Evolutionary conservation across 2,797 vertebrate species (phyloP).

Genomic region (Myotis planiceps): DNA sequence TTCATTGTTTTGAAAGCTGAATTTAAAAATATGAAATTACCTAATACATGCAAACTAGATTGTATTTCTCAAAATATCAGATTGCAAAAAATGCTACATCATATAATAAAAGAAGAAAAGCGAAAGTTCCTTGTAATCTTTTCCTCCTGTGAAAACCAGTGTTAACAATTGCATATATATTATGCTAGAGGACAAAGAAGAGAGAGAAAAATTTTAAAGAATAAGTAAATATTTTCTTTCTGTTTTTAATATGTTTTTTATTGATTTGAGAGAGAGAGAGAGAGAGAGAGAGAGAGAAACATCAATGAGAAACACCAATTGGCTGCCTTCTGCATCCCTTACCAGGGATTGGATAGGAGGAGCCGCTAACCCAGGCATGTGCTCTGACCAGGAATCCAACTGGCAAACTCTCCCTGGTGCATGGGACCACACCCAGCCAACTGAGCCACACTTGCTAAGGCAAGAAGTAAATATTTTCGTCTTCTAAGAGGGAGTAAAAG

Average conservation of each 20-base stretch:
- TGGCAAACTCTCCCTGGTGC: no score
- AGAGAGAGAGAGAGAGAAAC: no score
- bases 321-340: no score
- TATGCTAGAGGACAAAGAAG: not conserved
- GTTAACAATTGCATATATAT: not conserved
- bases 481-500: not conserved
- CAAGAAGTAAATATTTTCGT: not conserved
- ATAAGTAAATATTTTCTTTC: not conserved
- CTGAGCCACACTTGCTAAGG: no score
- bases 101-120: not conserved
- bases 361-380: no score
- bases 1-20: not conserved
- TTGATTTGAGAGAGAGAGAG: not conserved
- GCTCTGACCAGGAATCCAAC: no score
- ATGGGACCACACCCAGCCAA: no score
- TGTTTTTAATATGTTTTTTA: no score
- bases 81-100: not conserved
- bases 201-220: not conserved
- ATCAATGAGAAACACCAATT: no score
- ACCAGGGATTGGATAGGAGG: no score
- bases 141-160: not conserved
- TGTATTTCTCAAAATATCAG: not conserved
- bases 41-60: not conserved
- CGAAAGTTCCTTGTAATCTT: not conserved
- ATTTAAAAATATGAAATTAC: not conserved